A percentile compares a stretch with the other conserved stretches of the same genome.
phyloP scores from a whole-genome alignment of 1,140 invertebrate species.

The Zaprionus gabonicus region DNA sequence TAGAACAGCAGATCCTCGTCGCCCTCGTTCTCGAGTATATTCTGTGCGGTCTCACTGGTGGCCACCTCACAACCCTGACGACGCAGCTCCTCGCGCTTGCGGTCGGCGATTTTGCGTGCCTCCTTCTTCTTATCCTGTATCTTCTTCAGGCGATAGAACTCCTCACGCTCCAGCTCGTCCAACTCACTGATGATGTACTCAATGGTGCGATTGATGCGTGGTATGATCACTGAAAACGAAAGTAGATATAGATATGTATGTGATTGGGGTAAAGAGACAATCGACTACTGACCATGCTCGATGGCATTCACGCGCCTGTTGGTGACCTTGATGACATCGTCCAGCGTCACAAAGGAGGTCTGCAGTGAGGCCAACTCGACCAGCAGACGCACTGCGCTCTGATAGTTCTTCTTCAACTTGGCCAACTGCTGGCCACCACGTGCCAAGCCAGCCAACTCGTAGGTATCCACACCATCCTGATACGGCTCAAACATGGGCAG shows the following conservation, averaged over 20 bases:
- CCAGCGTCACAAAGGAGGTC: constrained; percentile 98
- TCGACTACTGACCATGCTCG: constrained; percentile 93
- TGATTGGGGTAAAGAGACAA: neutral
- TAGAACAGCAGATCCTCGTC: constrained; percentile 98
- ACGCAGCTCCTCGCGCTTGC: constrained; percentile 84
- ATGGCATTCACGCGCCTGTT: constrained; percentile 99
- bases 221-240: constrained; percentile 94
- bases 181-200: constrained; percentile 99
- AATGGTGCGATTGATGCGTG: constrained; percentile 97
- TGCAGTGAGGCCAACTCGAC: constrained; percentile 98
- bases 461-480: constrained; percentile 96
- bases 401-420: constrained; percentile 98
- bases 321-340: constrained; percentile 98
- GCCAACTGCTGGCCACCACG: constrained; percentile 97
- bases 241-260: too few species aligned
- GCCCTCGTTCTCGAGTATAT: constrained; percentile 93
- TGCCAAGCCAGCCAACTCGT: constrained; percentile 96
- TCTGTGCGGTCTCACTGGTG: constrained; percentile 85
- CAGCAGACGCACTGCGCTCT: constrained; percentile 95
- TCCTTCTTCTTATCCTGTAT: constrained; percentile 87
- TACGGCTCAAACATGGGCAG: constrained; percentile 98
- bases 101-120: constrained; percentile 87
- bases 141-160: constrained; percentile 98
- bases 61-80: constrained; percentile 85
- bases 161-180: constrained; percentile 99